Conservation (phyloP, 92 coral and sea anemone species). For the Hydrozoanthus gracilis region DNA sequence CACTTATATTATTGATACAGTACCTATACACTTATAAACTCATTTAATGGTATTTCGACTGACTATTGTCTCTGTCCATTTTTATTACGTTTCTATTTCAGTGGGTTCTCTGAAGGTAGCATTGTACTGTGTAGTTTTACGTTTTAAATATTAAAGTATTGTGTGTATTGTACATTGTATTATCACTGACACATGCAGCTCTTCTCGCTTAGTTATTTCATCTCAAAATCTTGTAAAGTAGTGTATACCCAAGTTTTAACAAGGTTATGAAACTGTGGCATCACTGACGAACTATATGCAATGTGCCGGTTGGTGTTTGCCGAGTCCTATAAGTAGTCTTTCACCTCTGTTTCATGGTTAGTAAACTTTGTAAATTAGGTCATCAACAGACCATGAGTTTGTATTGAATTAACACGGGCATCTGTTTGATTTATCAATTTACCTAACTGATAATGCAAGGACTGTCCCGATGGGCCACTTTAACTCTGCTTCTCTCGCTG, state of each 20-base stretch:
- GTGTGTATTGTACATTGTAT: background rate
- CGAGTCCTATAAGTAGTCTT: background rate
- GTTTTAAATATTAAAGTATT: no score
- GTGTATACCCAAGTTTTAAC: background rate
- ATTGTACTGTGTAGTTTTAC: no score
- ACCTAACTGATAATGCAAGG: constrained; percentile 80
- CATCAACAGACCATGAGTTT: background rate
- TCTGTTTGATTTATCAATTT: background rate
- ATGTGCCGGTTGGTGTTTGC: background rate
- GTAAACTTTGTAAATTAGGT: background rate
- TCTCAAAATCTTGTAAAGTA: background rate
- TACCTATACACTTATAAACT: no score
- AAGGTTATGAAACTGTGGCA: background rate
- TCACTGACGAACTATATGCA: no score
- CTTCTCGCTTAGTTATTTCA: background rate
- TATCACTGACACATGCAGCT: background rate
- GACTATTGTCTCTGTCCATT: no score
- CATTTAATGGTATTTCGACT: no score
- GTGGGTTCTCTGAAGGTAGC: no score
- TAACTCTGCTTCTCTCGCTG: constrained; percentile 74
- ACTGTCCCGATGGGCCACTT: constrained; percentile 89
- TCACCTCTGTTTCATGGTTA: constrained; percentile 18
- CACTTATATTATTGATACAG: no score
- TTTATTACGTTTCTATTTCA: no score
- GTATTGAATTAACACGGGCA: background rate